Evolutionary conservation across 2,113 vertebrate genomes (phyloP).

Genomic region (Garra rufa): DNA sequence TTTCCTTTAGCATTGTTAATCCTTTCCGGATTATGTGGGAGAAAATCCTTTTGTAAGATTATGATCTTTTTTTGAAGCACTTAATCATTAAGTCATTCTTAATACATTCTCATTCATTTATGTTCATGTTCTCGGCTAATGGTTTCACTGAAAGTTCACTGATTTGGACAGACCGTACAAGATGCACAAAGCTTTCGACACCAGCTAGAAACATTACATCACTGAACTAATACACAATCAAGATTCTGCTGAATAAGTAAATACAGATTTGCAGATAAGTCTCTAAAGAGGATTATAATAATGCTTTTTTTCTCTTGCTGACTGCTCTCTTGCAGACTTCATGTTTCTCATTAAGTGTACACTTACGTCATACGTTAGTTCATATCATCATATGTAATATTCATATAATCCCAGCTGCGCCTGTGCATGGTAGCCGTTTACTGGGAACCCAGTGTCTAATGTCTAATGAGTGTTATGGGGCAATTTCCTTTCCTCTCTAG

Average conservation of each 20-base stretch:
- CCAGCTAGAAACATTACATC: not conserved
- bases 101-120: not conserved
- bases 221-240: not conserved
- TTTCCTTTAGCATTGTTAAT: not conserved
- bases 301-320: not conserved
- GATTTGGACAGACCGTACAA: too few relatives aligned
- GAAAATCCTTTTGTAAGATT: not conserved
- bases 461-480: constrained; percentile 13
- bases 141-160: not conserved
- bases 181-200: not conserved
- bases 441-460: constrained; percentile 7
- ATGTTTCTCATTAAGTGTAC: not conserved
- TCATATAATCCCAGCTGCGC: not conserved
- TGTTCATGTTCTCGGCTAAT: not conserved
- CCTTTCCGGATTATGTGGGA: not conserved
- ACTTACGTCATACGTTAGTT: not conserved
- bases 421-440: not conserved
- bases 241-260: not conserved
- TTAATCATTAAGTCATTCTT: not conserved
- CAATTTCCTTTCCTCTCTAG: not conserved
- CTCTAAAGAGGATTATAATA: not conserved
- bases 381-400: not conserved
- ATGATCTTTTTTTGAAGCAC: not conserved
- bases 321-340: not conserved
- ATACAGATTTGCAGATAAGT: not conserved